Evolutionary conservation across 2,888 invertebrate genomes (phyloP), one percentile per base, ranked within the genome.

Genomic region (Acanthococcus lagerstroemiae): DNA sequence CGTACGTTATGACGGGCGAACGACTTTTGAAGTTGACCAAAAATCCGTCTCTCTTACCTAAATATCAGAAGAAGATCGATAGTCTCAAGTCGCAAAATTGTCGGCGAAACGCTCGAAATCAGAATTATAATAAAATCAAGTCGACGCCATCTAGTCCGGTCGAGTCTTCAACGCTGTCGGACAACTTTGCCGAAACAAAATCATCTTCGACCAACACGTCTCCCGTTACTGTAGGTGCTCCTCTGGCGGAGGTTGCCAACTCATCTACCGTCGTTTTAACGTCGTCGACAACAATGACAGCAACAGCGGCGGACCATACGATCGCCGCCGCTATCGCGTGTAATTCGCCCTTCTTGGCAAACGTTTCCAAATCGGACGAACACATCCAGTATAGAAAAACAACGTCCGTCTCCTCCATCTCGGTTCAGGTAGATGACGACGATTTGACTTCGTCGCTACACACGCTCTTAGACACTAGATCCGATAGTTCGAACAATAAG

Each of bases 1-100:
- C 93, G 67, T 95, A 91, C 81, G 90, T 95, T 86, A 95, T 95
- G 95, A 95, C 95, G 27, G 95, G 95, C 54, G 95, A 95, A 78
- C 84, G 94, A 74, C 95, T 95, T 76, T 83, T 95, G 72, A 94
- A 94, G 78, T 84, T 95, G 71, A 92, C 93, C 68, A 80, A 89
- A 72, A 88, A 88, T 67, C 87, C 88, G 70, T 72, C 72, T 30
- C 70, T 85, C 67, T 76, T 84, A 66, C 82, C 84, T 63, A 81
- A 81, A 73, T 77, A 79, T 70, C 81, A 81, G 74, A 81, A 81
- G 73, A 82, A 82, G 75, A 80, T 82, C 67, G 78, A 78, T 72
- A 78, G 77, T 67, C 66, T 73, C 48, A 66, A 66, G 17, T 19
- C 30, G 30, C 50, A 50, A 4, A 12, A 30, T 19, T 19, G 17